A percentile compares a stretch with the other conserved stretches of the same genome.
Evolutionary conservation across 2,113 vertebrate genomes (phyloP).

Genomic region (Xyrauchen texanus): DNA sequence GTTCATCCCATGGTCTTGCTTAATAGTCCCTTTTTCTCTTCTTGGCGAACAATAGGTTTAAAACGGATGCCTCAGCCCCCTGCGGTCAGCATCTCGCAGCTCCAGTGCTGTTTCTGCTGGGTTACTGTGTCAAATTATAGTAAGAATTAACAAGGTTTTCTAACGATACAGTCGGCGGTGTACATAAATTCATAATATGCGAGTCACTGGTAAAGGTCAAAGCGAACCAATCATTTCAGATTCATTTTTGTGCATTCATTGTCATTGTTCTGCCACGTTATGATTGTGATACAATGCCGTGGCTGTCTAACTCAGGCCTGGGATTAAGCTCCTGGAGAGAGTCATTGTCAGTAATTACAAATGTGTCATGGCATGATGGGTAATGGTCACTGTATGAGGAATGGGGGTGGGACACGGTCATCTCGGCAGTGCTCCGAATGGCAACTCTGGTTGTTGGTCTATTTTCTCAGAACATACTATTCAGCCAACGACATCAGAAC

Average conservation of each 20-base stretch:
- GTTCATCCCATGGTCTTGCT: constrained; percentile 22
- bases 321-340: not conserved
- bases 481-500: constrained; percentile 40
- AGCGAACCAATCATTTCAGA: not conserved
- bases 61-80: constrained; percentile 30
- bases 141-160: too few species aligned
- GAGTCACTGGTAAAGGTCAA: not conserved
- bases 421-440: constrained; percentile 18
- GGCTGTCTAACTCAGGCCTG: constrained; percentile 9
- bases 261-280: not conserved
- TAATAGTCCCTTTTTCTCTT: constrained; percentile 20
- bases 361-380: constrained; percentile 38
- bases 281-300: constrained; percentile 18
- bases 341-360: constrained; percentile 23
- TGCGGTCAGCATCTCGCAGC: constrained; percentile 1
- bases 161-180: too few species aligned
- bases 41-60: constrained; percentile 39
- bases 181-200: not conserved
- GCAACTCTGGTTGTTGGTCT: constrained; percentile 1
- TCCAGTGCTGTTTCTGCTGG: constrained; percentile 7
- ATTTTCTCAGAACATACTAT: constrained; percentile 29
- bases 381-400: not conserved
- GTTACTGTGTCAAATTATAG: not conserved
- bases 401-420: constrained; percentile 30
- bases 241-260: not conserved